phyloP scores from a whole-genome alignment of 2,888 invertebrate genomes.

The Crocallis elinguaria region DNA sequence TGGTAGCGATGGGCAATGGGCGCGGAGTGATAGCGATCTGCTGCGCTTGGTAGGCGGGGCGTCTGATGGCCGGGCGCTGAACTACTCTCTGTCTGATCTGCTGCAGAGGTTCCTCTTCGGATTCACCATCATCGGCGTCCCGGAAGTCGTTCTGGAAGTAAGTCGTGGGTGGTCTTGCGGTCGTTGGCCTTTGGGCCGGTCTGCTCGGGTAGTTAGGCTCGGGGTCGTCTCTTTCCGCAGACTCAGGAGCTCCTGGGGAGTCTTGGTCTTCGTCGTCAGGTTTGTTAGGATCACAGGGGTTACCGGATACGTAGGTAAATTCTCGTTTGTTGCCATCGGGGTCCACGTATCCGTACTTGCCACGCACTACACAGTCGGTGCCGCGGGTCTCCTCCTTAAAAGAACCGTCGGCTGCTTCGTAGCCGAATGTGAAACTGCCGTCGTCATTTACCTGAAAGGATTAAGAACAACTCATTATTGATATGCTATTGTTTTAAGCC shows the following conservation, averaged over 20 bases:
- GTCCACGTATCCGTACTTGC: conserved; percentile 94
- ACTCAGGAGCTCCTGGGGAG: conserved; percentile 79
- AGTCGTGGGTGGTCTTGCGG: conserved; percentile 86
- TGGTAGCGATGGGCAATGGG: conserved; percentile 76
- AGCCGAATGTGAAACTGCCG: conserved; percentile 93
- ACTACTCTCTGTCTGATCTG: conserved; percentile 77
- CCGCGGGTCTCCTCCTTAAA: conserved; percentile 95
- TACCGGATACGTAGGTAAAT: conserved; percentile 94
- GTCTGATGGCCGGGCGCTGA: conserved; percentile 74
- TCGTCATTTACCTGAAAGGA: conserved; percentile 89
- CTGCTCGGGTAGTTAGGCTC: conserved; percentile 86
- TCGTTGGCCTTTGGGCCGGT: conserved; percentile 74
- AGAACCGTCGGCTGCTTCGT: conserved; percentile 93
- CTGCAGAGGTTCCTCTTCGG: conserved; percentile 81
- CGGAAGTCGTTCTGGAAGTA: conserved; percentile 89
- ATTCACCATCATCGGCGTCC: conserved; percentile 86
- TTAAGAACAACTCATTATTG: background rate
- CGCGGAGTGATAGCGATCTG: conserved; percentile 86
- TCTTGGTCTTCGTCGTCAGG: conserved; percentile 88
- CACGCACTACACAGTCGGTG: conserved; percentile 93
- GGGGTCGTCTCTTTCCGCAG: conserved; percentile 85
- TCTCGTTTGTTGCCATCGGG: conserved; percentile 94
- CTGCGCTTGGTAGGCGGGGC: conserved; percentile 78
- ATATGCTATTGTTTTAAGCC: background rate
- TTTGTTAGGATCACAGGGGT: conserved; percentile 94